Evolutionary conservation across 2,113 vertebrate species (phyloP).

Genomic region (Aegithalos caudatus): DNA sequence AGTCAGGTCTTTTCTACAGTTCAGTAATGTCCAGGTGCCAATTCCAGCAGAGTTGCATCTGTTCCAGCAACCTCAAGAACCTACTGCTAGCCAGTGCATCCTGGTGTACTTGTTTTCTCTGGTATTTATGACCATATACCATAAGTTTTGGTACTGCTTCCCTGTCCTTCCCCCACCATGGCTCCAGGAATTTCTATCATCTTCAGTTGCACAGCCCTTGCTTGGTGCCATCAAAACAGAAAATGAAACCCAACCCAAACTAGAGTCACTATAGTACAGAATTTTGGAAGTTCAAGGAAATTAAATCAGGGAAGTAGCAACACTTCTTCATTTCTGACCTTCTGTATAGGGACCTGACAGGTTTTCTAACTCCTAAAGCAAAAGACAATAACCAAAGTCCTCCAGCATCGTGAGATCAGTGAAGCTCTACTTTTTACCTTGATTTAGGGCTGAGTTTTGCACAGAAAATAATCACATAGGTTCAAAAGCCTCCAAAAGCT

Average conservation of each 20-base stretch:
- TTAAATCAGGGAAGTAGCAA: neutral
- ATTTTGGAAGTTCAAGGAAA: neutral
- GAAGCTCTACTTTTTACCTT: neutral
- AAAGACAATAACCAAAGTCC: neutral
- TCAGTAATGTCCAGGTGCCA: neutral
- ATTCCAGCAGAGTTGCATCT: neutral
- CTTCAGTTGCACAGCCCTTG: neutral
- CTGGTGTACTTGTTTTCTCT: neutral
- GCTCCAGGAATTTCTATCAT: neutral
- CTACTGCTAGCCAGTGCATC: neutral
- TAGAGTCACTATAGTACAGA: neutral
- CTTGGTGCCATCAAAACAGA: neutral
- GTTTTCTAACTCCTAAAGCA: neutral
- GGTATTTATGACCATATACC: accelerated
- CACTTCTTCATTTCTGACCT: neutral
- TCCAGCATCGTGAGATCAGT: neutral
- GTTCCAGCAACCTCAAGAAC: neutral
- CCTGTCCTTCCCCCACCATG: neutral
- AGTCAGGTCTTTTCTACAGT: neutral
- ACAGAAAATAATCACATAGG: neutral
- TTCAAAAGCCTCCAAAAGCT: neutral
- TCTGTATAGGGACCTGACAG: neutral
- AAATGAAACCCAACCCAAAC: neutral
- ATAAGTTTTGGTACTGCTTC: neutral
- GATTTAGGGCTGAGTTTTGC: neutral